These are phyloP conservation scores for Dysmachus trigonus DNA, from an alignment of 2,888 invertebrate genomes.

Conservation along the genomic window DNA sequence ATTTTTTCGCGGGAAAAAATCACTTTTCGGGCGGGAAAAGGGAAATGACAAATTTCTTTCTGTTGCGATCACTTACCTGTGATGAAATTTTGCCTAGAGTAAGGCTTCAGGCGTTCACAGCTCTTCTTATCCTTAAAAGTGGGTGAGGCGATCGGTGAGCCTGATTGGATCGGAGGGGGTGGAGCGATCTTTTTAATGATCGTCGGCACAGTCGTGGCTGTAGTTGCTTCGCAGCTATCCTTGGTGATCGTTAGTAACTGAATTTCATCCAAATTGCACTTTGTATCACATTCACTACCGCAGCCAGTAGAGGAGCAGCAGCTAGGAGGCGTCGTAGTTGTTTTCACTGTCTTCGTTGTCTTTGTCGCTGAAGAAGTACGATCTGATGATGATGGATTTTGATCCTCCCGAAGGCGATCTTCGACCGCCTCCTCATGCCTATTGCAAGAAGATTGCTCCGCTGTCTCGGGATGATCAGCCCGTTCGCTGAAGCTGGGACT, in stretches of 20 bases:
- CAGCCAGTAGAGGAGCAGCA: background rate
- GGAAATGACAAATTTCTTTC: background rate
- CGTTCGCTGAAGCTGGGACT: background rate
- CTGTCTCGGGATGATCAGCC: background rate
- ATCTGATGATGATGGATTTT: background rate
- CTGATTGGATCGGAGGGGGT: background rate
- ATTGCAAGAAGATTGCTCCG: background rate
- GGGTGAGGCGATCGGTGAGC: background rate
- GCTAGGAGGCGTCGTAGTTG: background rate
- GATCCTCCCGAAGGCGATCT: constrained; percentile 6
- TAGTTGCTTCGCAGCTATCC: constrained; percentile 6
- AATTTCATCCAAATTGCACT: constrained; percentile 39
- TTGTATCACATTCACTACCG: constrained; percentile 20
- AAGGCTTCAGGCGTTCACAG: constrained; percentile 28
- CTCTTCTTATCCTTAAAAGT: constrained; percentile 14
- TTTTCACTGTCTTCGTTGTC: background rate
- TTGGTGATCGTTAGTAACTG: constrained; percentile 9
- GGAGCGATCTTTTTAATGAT: background rate
- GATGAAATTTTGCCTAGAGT: constrained; percentile 27
- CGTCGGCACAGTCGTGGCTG: background rate
- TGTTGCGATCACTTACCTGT: constrained; percentile 27
- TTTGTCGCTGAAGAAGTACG: background rate
- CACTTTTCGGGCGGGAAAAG: background rate
- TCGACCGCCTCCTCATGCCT: background rate
- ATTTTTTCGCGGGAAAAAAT: background rate